Percentiles rank a stretch among this genome's conserved stretches.
phyloP scores from a whole-genome alignment of 2,113 vertebrate species.

The Phycodurus eques region DNA sequence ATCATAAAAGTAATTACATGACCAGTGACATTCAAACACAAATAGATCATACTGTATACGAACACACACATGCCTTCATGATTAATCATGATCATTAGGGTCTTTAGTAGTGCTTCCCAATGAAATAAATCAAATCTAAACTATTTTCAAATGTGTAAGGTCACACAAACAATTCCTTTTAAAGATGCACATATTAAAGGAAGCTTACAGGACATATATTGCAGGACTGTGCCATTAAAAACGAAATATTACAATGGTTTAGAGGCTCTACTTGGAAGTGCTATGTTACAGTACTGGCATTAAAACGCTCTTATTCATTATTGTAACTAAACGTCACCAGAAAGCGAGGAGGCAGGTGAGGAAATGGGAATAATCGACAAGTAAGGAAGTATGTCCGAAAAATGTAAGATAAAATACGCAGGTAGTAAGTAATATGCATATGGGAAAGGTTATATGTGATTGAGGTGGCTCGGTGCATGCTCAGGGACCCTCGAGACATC shows the following conservation, averaged over 20 bases:
- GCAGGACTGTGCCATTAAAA: slow-evolving; percentile 37
- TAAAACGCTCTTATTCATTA: slow-evolving; percentile 24
- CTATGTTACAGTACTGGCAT: slow-evolving; percentile 49
- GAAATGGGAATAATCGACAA: slow-evolving; percentile 42
- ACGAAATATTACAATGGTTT: slow-evolving; percentile 17
- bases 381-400: slow-evolving; percentile 33
- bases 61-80: slow-evolving; percentile 55
- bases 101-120: slow-evolving; percentile 31
- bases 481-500: slow-evolving; percentile 53
- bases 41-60: slow-evolving; percentile 29
- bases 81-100: slow-evolving; percentile 36
- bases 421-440: slow-evolving; percentile 48
- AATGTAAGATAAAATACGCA: slow-evolving; percentile 48
- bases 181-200: slow-evolving; percentile 38
- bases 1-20: slow-evolving; percentile 22
- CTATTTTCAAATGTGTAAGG: slow-evolving; percentile 35
- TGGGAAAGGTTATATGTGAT: slow-evolving; percentile 48
- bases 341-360: slow-evolving; percentile 35
- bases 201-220: slow-evolving; percentile 54
- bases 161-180: slow-evolving; percentile 42
- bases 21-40: slow-evolving; percentile 34
- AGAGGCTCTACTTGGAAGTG: slow-evolving; percentile 50
- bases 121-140: slow-evolving; percentile 32
- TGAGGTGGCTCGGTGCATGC: slow-evolving; percentile 51
- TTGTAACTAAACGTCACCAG: slow-evolving; percentile 36